Percentiles rank a stretch among this genome's conserved stretches.
Conservation (phyloP, 2,113 vertebrate genomes). For the Junco hyemalis region DNA sequence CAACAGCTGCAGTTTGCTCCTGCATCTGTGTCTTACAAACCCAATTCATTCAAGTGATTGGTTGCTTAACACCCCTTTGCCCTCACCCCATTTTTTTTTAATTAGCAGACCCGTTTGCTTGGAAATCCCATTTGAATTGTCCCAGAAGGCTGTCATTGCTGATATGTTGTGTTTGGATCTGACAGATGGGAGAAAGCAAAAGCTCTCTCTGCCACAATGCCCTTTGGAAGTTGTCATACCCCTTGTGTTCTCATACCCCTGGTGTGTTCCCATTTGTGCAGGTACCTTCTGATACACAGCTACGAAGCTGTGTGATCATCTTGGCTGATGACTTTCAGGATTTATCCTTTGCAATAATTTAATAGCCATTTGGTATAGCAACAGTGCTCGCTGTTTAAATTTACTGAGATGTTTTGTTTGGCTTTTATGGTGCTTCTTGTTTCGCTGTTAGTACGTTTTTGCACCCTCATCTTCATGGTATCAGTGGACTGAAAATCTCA, state of each 20-base stretch:
- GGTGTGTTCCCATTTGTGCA: neutral
- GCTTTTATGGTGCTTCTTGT: neutral
- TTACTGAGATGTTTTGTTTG: neutral
- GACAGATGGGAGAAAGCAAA: neutral
- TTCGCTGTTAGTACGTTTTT: rapidly evolving
- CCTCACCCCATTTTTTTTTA: neutral
- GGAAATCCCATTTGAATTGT: neutral
- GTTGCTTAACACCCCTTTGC: neutral
- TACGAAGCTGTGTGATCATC: neutral
- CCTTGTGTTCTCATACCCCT: neutral
- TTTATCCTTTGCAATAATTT: neutral
- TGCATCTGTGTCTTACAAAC: neutral
- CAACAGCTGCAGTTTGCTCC: neutral
- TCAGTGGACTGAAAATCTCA: neutral
- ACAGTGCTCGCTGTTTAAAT: neutral
- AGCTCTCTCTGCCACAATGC: neutral
- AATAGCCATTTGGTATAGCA: neutral
- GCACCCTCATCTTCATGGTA: neutral
- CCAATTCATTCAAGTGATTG: neutral
- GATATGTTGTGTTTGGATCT: neutral
- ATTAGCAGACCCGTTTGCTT: neutral
- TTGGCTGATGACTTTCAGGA: neutral
- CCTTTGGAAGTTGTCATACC: neutral
- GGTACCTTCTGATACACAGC: neutral
- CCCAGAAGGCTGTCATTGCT: neutral